Conservation (phyloP, 2,888 invertebrate genomes). For the Oeneis ivallda region DNA sequence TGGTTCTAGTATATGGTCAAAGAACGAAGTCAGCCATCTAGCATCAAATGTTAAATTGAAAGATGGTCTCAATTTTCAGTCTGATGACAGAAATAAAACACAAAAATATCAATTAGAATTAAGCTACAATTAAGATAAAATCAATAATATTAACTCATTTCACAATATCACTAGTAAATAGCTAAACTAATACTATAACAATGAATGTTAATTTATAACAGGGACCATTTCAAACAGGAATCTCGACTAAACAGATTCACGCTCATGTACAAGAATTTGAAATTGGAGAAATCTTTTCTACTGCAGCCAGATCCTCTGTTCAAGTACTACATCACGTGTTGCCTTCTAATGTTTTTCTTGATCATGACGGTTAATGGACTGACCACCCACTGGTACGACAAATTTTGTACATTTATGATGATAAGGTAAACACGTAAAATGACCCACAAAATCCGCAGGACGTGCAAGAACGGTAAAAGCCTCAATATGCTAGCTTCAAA, state of each 20-base stretch:
- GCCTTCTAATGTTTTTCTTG: conserved; percentile 61
- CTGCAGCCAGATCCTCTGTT: conserved; percentile 90
- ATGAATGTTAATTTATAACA: conserved; percentile 49
- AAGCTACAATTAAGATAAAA: too few species aligned
- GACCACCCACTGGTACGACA: conserved; percentile 67
- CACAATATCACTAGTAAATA: too few species aligned
- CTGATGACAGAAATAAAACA: too few species aligned
- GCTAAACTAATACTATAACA: too few species aligned
- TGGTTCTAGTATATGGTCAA: too few species aligned
- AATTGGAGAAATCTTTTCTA: conserved; percentile 87
- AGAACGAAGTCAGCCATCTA: too few species aligned
- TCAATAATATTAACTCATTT: too few species aligned
- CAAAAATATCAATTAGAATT: too few species aligned
- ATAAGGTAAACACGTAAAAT: too few species aligned
- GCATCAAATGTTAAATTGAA: too few species aligned
- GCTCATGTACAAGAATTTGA: conserved; percentile 74
- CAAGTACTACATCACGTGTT: conserved; percentile 85
- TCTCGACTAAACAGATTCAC: conserved; percentile 79
- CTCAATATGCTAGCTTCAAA: neutral
- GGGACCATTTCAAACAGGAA: conserved; percentile 85
- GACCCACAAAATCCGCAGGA: neutral
- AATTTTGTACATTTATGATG: neutral
- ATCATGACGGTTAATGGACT: conserved; percentile 66
- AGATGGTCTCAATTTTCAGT: too few species aligned
- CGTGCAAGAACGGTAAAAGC: neutral